A percentile compares a stretch with the other conserved stretches of the same genome.
These are phyloP conservation scores for Exaiptasia diaphana DNA, from an alignment of 64 coral and sea anemone species.

Conservation along the genomic window DNA sequence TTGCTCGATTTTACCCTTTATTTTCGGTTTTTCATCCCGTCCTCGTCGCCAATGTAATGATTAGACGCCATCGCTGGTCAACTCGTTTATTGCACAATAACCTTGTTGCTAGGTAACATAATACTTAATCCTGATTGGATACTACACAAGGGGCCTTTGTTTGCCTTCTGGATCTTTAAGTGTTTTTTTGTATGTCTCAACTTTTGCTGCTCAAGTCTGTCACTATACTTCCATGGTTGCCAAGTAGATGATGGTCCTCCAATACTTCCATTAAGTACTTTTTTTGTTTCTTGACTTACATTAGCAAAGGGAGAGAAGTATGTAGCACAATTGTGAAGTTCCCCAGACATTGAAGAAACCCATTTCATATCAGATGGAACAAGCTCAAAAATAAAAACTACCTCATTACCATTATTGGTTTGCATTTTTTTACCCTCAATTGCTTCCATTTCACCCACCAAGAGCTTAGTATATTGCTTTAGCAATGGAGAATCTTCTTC, in stretches of 20 bases:
- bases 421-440: neutral
- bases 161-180: slow-evolving; percentile 37
- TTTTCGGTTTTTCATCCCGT: too few relatives aligned
- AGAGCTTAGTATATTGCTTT: slow-evolving; percentile 19
- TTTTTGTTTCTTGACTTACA: slow-evolving; percentile 19
- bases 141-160: too few relatives aligned
- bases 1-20: too few relatives aligned
- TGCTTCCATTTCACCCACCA: slow-evolving; percentile 18
- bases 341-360: slow-evolving; percentile 55
- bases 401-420: neutral
- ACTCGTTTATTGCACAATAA: too few relatives aligned
- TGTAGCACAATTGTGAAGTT: slow-evolving; percentile 65
- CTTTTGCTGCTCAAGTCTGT: slow-evolving; percentile 21
- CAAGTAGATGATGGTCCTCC: slow-evolving; percentile 33
- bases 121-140: too few relatives aligned
- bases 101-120: too few relatives aligned
- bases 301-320: slow-evolving; percentile 58
- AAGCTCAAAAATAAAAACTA: slow-evolving; percentile 50
- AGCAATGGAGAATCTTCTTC: slow-evolving; percentile 33
- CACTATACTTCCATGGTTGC: slow-evolving; percentile 42
- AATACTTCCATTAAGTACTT: slow-evolving; percentile 21
- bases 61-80: too few relatives aligned
- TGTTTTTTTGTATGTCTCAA: slow-evolving; percentile 33
- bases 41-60: too few relatives aligned
- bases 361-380: slow-evolving; percentile 58